Base-by-base conservation (phyloP, 64 coral and sea anemone genomes). In the Porites lutea region DNA sequence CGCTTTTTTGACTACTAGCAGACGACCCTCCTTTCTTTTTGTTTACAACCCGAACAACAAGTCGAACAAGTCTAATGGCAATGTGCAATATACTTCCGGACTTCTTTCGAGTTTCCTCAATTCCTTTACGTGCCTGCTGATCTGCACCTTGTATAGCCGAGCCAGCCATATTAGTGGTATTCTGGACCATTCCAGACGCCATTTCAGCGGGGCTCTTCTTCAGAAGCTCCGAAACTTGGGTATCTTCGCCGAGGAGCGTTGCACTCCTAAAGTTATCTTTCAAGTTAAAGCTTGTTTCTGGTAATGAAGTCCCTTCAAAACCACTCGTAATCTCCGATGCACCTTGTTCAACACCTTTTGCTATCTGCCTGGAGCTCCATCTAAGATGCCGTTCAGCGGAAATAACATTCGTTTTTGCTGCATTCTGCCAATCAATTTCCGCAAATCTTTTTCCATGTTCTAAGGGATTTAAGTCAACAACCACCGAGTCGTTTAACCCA, bases 1-100 rank as follows among this genome's bases (percentile, higher is more conserved):
- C 81, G 65, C 81, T 65, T 69, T 84, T 84, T 16, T 54, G 62
- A 18, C 81, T 84, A 0, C 45, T 3, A 57, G 66, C 74, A 22
- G 82, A 63, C 13, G 55, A 82, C 19, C 86, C 65, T 5, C 86
- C 83, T 48, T 96, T 96, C 43, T 91, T 91, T 72, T 82, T 78
- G 27, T 70, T 87, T 13, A 89, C 88, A 58, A 94, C 92, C 43
- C 95, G 79, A 76, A 75, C 87, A 66, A 88, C 80, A 43, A 97
- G 57, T 44, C 95, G 92, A 71, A 88, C 65, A 53, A 97, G 88
- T 65, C 95, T 71, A 88, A 97, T 87, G n/a, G 81, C 95, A 43
- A 97, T 97, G 64, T 94, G 95, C 58, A 97, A 77, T 59, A 97
- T 88, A 55, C 95, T 93, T 50, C 91, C 91, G 8, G 95, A 91